Evolutionary conservation across 1,140 invertebrate genomes (phyloP).

Genomic region (Drosophila kikkawai): DNA sequence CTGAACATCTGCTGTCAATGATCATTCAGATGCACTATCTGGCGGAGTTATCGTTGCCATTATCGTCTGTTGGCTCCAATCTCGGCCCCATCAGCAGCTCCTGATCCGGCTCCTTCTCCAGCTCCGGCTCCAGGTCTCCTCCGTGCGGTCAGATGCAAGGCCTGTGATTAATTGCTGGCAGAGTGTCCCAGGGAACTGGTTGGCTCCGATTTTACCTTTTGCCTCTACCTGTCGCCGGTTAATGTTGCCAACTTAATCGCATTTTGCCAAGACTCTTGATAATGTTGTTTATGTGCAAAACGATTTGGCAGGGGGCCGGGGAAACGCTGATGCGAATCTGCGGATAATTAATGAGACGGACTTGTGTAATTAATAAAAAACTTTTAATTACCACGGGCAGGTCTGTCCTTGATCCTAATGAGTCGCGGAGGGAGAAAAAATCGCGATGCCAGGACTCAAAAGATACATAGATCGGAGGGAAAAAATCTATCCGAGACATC

Average conservation of each 20-base stretch:
- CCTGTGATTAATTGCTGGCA: conserved; percentile 57
- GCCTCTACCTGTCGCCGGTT: conserved; percentile 62
- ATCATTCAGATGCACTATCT: conserved; percentile 31
- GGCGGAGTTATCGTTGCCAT: conserved; percentile 38
- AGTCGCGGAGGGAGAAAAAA: conserved; percentile 49
- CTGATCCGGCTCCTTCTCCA: conserved; percentile 27
- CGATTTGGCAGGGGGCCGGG: conserved; percentile 51
- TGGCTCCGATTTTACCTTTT: conserved; percentile 4
- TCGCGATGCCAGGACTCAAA: conserved; percentile 31
- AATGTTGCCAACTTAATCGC: conserved; percentile 82
- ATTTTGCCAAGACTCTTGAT: conserved; percentile 74
- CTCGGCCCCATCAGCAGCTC: conserved; percentile 45
- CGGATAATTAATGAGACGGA: conserved; percentile 70
- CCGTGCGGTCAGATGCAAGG: conserved; percentile 51
- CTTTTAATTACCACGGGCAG: conserved; percentile 68
- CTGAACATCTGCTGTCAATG: conserved; percentile 34
- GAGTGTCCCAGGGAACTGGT: conserved; percentile 47
- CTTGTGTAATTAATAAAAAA: conserved; percentile 76
- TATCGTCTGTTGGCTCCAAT: conserved; percentile 43
- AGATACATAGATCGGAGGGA: conserved; percentile 38
- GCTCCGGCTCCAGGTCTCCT: conserved; percentile 9
- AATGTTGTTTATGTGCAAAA: conserved; percentile 81
- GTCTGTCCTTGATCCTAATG: conserved; percentile 73
- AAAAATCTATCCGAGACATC: conserved; percentile 30
- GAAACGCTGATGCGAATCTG: conserved; percentile 11